These are phyloP conservation scores for Carpatolechia fugitivella DNA, from an alignment of 2,888 invertebrate species.

Conservation along the genomic window DNA sequence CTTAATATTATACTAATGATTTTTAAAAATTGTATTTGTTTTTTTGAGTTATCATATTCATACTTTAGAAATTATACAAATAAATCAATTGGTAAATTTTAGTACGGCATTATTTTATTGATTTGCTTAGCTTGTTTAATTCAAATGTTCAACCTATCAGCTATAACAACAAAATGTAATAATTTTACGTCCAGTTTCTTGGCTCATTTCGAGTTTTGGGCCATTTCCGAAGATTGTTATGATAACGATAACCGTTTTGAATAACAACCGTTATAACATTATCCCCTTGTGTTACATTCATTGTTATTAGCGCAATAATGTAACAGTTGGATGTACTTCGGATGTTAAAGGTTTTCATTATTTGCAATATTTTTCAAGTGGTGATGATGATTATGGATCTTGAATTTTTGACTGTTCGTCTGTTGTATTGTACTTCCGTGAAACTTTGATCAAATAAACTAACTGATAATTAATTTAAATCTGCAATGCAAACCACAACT, in stretches of 20 bases:
- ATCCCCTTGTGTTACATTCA: constrained; percentile 34
- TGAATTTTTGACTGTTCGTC: background rate
- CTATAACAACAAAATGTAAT: constrained; percentile 7
- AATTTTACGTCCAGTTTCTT: constrained; percentile 1
- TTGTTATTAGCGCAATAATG: constrained; percentile 47
- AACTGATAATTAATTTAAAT: too few relatives aligned
- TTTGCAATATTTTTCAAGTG: constrained; percentile 16
- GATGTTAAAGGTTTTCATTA: constrained; percentile 17
- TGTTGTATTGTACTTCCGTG: background rate
- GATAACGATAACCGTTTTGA: constrained; percentile 37
- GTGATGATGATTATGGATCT: background rate
- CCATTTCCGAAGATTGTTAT: constrained; percentile 44
- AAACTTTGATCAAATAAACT: too few relatives aligned
- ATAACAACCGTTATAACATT: constrained; percentile 15
- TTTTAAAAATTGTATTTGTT: too few relatives aligned
- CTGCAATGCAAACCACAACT: too few relatives aligned
- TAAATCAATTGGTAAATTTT: too few relatives aligned
- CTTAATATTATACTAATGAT: too few relatives aligned
- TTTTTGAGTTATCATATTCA: too few relatives aligned
- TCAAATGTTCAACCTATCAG: background rate
- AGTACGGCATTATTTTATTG: too few relatives aligned
- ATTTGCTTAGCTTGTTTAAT: background rate
- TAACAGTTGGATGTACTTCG: constrained; percentile 28
- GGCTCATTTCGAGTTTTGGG: background rate
- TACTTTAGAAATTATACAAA: too few relatives aligned